Percentiles rank a stretch among this genome's conserved stretches.
These are phyloP conservation scores for Bruchidius siliquastri DNA, from an alignment of 2,888 invertebrate genomes.

Conservation along the genomic window DNA sequence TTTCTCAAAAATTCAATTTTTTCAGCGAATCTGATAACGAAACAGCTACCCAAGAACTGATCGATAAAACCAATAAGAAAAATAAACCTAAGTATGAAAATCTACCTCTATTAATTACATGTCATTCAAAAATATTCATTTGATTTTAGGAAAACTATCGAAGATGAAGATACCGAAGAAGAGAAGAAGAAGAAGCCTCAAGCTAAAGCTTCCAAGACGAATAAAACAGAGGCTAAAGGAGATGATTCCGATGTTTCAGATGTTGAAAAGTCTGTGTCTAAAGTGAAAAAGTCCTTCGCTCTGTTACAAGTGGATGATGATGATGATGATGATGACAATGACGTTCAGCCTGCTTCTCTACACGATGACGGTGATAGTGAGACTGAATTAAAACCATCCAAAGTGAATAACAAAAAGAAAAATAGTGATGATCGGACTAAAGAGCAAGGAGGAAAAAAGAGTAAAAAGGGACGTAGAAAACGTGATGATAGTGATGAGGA, in stretches of 20 bases:
- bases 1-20: conserved; percentile 35
- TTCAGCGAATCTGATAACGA: conserved; percentile 60
- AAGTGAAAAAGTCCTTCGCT: conserved; percentile 53
- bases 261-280: conserved; percentile 44
- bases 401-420: conserved; percentile 45
- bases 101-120: neutral
- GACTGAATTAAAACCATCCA: conserved; percentile 43
- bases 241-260: conserved; percentile 41
- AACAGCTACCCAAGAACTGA: conserved; percentile 33
- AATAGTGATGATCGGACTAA: conserved; percentile 44
- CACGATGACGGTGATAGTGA: conserved; percentile 41
- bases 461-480: conserved; percentile 67
- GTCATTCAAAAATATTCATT: neutral
- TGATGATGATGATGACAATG: conserved; percentile 54
- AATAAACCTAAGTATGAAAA: neutral
- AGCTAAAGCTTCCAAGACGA: conserved; percentile 32
- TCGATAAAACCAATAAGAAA: conserved; percentile 39
- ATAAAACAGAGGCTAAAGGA: conserved; percentile 33
- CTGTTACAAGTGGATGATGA: conserved; percentile 63
- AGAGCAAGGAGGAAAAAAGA: conserved; percentile 58
- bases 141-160: neutral
- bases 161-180: neutral
- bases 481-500: conserved; percentile 77
- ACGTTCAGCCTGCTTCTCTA: conserved; percentile 40
- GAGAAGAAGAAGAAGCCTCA: neutral